Base-by-base conservation (phyloP, 2,113 vertebrate genomes). In the Nesospiza acunhae region DNA sequence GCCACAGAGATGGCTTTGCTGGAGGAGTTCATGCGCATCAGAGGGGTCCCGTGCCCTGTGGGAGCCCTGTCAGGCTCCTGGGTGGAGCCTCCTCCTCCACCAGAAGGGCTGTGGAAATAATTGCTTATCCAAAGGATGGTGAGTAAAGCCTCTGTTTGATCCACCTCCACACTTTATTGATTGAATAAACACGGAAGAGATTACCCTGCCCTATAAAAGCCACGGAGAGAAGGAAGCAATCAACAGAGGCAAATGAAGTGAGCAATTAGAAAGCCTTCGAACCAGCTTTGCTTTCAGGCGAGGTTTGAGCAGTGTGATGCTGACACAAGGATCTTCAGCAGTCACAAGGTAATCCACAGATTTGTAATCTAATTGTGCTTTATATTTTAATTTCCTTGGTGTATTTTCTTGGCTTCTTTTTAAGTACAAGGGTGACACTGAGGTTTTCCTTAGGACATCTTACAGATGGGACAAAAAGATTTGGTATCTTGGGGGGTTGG, bases 281-380 rank as follows among this genome's bases (percentile, higher is more conserved):
- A 42, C 20, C 39, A 87, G 64, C 68, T 49, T 75, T 26, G 15
- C n/a, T 56, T 80, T 68, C 50, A 13, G 13, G 44, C 33, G n/a
- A 23, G 9, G 27, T 41, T n/a, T 39, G 41, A 69, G 39, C 31
- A 52, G n/a, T 21, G 3, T 5, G 42, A 33, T 37, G 41, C 31
- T n/a, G 28, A 72, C 30, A 30, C 42, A 87, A 64, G 73, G 55
- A 67, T 47, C 82, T 73, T 68, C 84, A 88, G 63, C 78, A 82
- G 35, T 41, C 74, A 56, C 93, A 84, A 97, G 94, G 96, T 96
- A 96, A 96, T 26, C 8, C n/a, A 66, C 33, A 47, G 35, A 53
- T 60, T 14, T 64, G 6, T 50, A 7, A 35, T 47, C 33, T 37
- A 62, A 55, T 7, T 88, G 39, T 75, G 44, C 52, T 88, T 66